phyloP scores from a whole-genome alignment of 2,113 vertebrate species.

The Cryptotis parvus region DNA sequence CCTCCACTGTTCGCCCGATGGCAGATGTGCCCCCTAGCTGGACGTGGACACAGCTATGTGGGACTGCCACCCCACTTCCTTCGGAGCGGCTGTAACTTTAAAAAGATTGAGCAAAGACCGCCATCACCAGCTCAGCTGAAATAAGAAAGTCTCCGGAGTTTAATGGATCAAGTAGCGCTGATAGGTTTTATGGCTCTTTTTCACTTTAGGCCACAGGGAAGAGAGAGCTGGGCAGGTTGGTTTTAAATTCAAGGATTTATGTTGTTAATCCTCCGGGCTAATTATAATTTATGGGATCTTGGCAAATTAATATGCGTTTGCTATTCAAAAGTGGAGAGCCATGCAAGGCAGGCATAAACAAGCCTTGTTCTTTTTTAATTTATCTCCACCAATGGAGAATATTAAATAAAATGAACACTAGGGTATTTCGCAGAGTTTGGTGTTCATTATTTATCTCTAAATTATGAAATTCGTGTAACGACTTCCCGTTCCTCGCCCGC shows the following conservation, averaged over 20 bases:
- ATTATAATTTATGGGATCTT: slow-evolving; percentile 93
- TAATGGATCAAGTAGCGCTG: slow-evolving; percentile 90
- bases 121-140: slow-evolving; percentile 86
- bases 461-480: slow-evolving; percentile 87
- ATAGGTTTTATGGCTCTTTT: slow-evolving; percentile 91
- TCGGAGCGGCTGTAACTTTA: slow-evolving; percentile 87
- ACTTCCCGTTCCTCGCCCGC: slow-evolving; percentile 73
- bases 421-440: slow-evolving; percentile 86
- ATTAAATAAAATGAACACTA: slow-evolving; percentile 90
- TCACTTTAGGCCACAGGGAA: slow-evolving; percentile 91
- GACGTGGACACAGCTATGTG: slow-evolving; percentile 54
- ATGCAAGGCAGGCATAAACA: slow-evolving; percentile 90
- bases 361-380: slow-evolving; percentile 92
- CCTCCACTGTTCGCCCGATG: not conserved
- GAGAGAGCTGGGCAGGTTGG: slow-evolving; percentile 89
- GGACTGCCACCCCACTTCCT: slow-evolving; percentile 42
- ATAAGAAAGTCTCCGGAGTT: slow-evolving; percentile 89
- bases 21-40: slow-evolving; percentile 37
- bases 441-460: slow-evolving; percentile 90
- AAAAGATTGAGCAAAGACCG: slow-evolving; percentile 83
- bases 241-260: slow-evolving; percentile 93
- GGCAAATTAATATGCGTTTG: slow-evolving; percentile 92
- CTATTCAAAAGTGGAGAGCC: slow-evolving; percentile 89
- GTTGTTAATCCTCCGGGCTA: slow-evolving; percentile 92
- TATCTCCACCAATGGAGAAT: slow-evolving; percentile 90